Evolutionary conservation across 2,113 vertebrate species (phyloP), one percentile per base, ranked within the genome.

Genomic region (Neotoma lepida): DNA sequence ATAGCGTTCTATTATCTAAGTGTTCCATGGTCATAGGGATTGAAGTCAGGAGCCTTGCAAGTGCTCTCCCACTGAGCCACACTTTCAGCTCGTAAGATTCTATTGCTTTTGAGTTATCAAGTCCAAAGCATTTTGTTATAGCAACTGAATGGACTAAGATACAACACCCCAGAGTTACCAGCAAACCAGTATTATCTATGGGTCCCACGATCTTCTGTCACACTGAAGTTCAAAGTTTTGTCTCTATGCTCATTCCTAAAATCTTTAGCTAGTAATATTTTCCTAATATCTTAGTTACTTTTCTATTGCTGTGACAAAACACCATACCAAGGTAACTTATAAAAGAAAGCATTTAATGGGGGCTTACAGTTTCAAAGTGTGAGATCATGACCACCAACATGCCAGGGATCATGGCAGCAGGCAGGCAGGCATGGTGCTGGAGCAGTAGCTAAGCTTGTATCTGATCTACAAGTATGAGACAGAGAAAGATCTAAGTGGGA

Each of bases 241-340:
- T n/a, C 88, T 96, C 91, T 91, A 66, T 35, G 33, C 71, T 94
- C 39, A 61, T 77, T 73, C 46, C 46, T 82, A 63, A 92, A 93
- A 58, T 89, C 33, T 46, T 91, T 85, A 28, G 5, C 76, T 86
- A 41, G 63, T 84, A 26, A 89, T 90, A 82, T 77, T 92, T 94
- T 26, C 44, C 88, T 95, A 87, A 86, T 12, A 35, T 49, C 54
- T 82, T 61, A 82, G n/a, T 41, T 61, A 41, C n/a, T 61, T 28
- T 28, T 41, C n/a, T 15, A 17, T 58, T 17, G 13, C 56, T 82
- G 24, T 61, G 14, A 41, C 26, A 58, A 58, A 58, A 26, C 54
- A 58, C n/a, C n/a, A 81, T 41, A 82, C 56, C 56, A 61, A 82
- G 56, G 15, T 24, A 41, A 30, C n/a, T 41, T 82, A 30, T 15